A percentile compares a stretch with the other conserved stretches of the same genome.
phyloP scores from a whole-genome alignment of 2,888 invertebrate species.

The Nasonia oneida region DNA sequence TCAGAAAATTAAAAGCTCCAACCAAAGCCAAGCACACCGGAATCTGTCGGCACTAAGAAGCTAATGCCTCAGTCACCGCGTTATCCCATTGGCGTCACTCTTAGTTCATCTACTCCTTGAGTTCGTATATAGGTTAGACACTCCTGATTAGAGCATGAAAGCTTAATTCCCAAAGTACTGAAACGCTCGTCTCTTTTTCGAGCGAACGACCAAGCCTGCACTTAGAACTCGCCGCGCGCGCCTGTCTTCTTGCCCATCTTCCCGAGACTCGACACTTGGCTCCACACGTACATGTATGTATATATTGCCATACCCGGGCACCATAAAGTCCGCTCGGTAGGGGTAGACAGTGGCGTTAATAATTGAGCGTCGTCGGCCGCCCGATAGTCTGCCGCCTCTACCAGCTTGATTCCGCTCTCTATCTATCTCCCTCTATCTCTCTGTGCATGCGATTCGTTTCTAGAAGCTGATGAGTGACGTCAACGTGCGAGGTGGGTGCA shows the following conservation, averaged over 20 bases:
- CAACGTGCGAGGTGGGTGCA: background rate
- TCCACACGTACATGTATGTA: background rate
- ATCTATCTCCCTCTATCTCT: background rate
- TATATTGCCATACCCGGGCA: slow-evolving; percentile 11
- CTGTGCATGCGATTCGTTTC: background rate
- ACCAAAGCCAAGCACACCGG: background rate
- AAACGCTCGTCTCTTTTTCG: slow-evolving; percentile 13
- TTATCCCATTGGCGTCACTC: background rate
- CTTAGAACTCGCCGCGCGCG: background rate
- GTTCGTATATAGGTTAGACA: slow-evolving; percentile 8
- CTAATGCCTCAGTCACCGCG: background rate
- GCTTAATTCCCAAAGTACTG: slow-evolving; percentile 39
- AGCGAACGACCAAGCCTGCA: background rate
- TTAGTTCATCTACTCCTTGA: background rate
- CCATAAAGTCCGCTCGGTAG: slow-evolving; percentile 25
- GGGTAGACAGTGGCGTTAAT: slow-evolving; percentile 74
- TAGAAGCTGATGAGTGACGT: slow-evolving; percentile 34
- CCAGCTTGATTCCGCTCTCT: background rate
- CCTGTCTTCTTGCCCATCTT: background rate
- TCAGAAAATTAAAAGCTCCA: background rate
- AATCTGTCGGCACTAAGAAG: background rate
- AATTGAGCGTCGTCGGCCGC: slow-evolving; percentile 75
- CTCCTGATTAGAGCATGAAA: slow-evolving; percentile 53
- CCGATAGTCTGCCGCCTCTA: slow-evolving; percentile 77
- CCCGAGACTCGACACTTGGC: background rate